A percentile compares a stretch with the other conserved stretches of the same genome.
phyloP scores from a whole-genome alignment of 2,888 invertebrate species.

The Platycnemis pennipes region DNA sequence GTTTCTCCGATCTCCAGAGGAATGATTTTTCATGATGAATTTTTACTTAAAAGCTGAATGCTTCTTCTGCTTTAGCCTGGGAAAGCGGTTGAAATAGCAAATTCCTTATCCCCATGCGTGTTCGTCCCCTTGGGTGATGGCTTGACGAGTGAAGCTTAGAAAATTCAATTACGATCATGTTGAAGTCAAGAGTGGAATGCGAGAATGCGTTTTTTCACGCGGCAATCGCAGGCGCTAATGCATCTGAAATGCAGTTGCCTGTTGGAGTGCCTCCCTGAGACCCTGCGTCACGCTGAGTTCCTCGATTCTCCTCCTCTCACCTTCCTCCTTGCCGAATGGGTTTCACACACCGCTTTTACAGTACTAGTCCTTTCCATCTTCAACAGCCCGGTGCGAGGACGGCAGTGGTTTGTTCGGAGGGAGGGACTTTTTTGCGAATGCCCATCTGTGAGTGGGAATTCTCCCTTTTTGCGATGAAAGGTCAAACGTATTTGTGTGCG shows the following conservation, averaged over 20 bases:
- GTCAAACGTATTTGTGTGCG: not conserved
- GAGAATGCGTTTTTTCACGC: not conserved
- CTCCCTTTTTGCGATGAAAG: not conserved
- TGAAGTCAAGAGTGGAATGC: not conserved
- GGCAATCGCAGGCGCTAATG: not conserved
- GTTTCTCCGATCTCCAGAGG: not conserved
- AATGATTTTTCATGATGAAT: not conserved
- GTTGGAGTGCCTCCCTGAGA: not conserved
- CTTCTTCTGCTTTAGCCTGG: not conserved
- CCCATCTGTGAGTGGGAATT: constrained; percentile 21
- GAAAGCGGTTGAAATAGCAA: not conserved
- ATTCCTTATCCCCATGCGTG: not conserved
- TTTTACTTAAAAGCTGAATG: not conserved
- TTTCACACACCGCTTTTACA: not conserved
- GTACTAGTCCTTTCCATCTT: not conserved
- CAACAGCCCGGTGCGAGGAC: not conserved
- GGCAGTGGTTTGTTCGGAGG: not conserved
- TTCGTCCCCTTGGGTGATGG: not conserved
- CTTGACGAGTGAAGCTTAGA: not conserved
- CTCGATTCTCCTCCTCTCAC: not conserved
- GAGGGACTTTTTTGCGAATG: not conserved
- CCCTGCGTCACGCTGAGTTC: constrained; percentile 1
- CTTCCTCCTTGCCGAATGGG: not conserved
- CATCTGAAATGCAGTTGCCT: not conserved
- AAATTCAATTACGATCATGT: not conserved